Evolutionary conservation across 2,113 vertebrate species (phyloP), one percentile per base, ranked within the genome.

Genomic region (Zeus faber): DNA sequence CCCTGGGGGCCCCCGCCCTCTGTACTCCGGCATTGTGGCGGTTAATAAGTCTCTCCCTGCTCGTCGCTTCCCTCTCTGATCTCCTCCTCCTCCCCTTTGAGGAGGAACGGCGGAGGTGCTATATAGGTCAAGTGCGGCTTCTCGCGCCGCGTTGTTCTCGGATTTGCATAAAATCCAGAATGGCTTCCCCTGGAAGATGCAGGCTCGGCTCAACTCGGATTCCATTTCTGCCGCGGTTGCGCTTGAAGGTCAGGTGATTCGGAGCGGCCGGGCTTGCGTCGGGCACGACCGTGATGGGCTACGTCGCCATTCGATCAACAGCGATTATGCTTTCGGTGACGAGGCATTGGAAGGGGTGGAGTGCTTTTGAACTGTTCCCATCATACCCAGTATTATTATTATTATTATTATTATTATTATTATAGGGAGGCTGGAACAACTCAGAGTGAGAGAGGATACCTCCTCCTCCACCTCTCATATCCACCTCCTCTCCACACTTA

Each of bases 121-220:
- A 85, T 84, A 72, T 83, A 81, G 82, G 83, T 84, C 85, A 85
- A 83, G 82, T 63, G 77, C 67, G 70, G 76, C 81, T 73, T 67
- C 74, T 79, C 52, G 52, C 58, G 49, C 53, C 39, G 62, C 69
- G 62, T 66, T 69, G 39, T 59, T 62, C 45, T 33, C 17, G 14
- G 54, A 76, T 86, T 81, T 81, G 76, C 81, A 83, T 85, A 77
- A 78, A 82, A 76, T 71, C 23, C 29, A 65, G 56, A 74, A 16
- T 0, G 48, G 44, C 24, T 65, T 69, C 54, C 53, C 17, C 50
- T 59, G 52, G 65, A 49, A 49, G n/a, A 47, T 33, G 22, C 25
- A 23, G 10, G 8, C 23, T 31, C 6, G 51, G 24, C 56, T 49
- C 6, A 39, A 72, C 58, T 63, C 29, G 1, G 23, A 60, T 68